phyloP scores from a whole-genome alignment of 2,113 vertebrate species.

The Varanus salvator region DNA sequence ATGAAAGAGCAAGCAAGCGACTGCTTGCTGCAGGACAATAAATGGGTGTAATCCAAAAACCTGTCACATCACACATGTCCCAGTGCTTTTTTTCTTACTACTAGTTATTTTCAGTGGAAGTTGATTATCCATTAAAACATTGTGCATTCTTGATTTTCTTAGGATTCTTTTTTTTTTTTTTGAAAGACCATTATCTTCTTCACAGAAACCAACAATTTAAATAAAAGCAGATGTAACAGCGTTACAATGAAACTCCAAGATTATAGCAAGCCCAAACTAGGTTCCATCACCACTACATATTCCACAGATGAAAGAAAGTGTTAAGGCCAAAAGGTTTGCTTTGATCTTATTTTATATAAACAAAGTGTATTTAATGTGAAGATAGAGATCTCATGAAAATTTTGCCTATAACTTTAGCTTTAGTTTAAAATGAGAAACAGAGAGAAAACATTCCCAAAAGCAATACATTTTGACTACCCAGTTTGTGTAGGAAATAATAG shows the following conservation, averaged over 20 bases:
- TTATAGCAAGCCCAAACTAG: background rate
- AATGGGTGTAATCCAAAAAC: background rate
- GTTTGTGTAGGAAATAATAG: background rate
- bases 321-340: background rate
- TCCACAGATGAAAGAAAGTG: constrained; percentile 16
- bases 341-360: constrained; percentile 14
- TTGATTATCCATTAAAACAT: background rate
- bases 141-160: background rate
- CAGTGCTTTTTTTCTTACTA: background rate
- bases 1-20: background rate
- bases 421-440: background rate
- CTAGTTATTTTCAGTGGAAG: background rate
- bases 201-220: background rate
- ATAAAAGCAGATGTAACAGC: constrained; percentile 41
- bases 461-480: background rate
- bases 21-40: background rate
- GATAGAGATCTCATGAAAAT: background rate
- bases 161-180: background rate
- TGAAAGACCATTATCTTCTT: background rate
- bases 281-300: constrained; percentile 11
- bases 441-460: background rate
- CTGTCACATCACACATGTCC: background rate
- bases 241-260: constrained; percentile 12
- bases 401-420: constrained; percentile 3
- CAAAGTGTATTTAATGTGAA: background rate